phyloP scores from a whole-genome alignment of 2,888 invertebrate genomes.

The Alloscopus bannaensis region DNA sequence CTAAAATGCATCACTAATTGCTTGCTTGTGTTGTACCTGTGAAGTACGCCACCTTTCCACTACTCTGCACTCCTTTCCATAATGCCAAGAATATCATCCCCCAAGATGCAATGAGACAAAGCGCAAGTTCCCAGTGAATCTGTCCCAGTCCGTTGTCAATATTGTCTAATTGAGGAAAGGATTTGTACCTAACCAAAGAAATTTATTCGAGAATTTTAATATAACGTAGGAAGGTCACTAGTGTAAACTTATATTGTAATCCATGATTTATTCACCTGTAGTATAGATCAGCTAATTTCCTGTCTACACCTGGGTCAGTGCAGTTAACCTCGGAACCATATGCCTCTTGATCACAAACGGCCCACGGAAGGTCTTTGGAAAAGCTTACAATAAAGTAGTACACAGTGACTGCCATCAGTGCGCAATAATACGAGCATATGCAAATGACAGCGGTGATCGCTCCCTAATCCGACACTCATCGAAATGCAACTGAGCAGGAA shows the following conservation, averaged over 20 bases:
- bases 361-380: slow-evolving; percentile 74
- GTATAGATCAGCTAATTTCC: slow-evolving; percentile 27
- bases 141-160: slow-evolving; percentile 72
- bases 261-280: slow-evolving; percentile 30
- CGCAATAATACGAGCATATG: slow-evolving; percentile 80
- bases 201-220: too few relatives aligned
- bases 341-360: slow-evolving; percentile 33
- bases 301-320: background rate
- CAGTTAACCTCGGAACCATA: slow-evolving; percentile 18
- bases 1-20: background rate
- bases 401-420: slow-evolving; percentile 74
- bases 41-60: slow-evolving; percentile 86
- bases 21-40: slow-evolving; percentile 90
- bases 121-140: slow-evolving; percentile 45
- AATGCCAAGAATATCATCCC: slow-evolving; percentile 42
- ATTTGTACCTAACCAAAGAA: slow-evolving; percentile 69
- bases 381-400: slow-evolving; percentile 86
- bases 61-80: slow-evolving; percentile 50
- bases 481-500: slow-evolving; percentile 84
- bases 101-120: slow-evolving; percentile 59
- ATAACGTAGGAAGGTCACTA: background rate
- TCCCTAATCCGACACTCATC: slow-evolving; percentile 81
- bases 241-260: background rate
- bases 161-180: slow-evolving; percentile 69
- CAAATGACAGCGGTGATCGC: slow-evolving; percentile 77